phyloP scores from a whole-genome alignment of 35 echinoderm and acorn worm genomes.

The Apostichopus parvimensis region DNA sequence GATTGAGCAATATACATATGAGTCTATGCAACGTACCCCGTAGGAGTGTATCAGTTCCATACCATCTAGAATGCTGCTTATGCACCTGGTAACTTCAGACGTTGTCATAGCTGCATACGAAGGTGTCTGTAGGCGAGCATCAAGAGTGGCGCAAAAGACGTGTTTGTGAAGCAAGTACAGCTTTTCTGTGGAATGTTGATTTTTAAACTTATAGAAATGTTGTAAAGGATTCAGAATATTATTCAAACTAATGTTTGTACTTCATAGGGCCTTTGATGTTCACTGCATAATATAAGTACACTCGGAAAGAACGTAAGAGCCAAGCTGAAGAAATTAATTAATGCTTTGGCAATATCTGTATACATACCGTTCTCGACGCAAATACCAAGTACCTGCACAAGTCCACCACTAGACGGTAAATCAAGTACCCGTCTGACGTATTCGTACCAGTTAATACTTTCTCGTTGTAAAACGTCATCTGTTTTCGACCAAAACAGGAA shows the following conservation, averaged over 20 bases:
- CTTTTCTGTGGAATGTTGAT: not conserved
- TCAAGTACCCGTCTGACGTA: not conserved
- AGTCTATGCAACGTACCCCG: not conserved
- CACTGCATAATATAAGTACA: no score
- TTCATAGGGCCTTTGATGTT: no score
- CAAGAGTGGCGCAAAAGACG: not conserved
- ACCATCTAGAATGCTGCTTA: conserved; percentile 13
- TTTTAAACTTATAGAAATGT: not conserved
- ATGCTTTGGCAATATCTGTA: no score
- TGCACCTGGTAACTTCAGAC: not conserved
- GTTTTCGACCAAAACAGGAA: not conserved
- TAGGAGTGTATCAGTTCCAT: not conserved
- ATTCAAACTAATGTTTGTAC: not conserved
- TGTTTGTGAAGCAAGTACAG: conserved; percentile 3
- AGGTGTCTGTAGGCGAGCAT: not conserved
- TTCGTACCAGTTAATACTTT: not conserved
- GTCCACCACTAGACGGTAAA: not conserved
- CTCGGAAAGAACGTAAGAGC: no score
- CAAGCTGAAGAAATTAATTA: no score
- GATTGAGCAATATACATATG: not conserved
- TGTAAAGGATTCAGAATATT: not conserved
- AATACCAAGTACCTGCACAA: not conserved
- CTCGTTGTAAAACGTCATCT: not conserved
- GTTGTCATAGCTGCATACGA: not conserved
- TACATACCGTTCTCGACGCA: not conserved